Base-by-base conservation (phyloP, 64 coral and sea anemone species). In the Cladopsammia gracilis region DNA sequence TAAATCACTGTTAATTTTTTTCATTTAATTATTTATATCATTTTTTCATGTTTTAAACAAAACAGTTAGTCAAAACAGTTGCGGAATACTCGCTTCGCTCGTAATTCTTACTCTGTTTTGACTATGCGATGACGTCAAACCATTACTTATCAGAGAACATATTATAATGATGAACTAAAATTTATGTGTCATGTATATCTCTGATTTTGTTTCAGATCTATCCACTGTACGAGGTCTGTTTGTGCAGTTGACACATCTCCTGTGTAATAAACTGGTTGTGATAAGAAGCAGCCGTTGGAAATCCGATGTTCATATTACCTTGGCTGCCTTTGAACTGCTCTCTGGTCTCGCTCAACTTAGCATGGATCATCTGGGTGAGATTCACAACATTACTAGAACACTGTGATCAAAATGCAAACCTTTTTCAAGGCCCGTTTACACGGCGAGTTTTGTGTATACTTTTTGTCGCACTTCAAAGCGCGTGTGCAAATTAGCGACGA, bases 261-360 rank as follows among this genome's bases (percentile, higher is more conserved):
- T 99, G 4, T 93, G 88, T 86, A 96, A 99, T 75, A 99, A 99
- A 67, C 76, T 99, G 62, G 94, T 99, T 34, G 91, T 97, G 19
- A 74, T 84, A 4, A 90, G 94, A 76, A 96, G 97, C 84, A 99
- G 97, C 6, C 95, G 88, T 10, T 99, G 97, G 97, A 99, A 96
- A 75, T 54, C 91, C 43, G 97, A 99, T 57, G 59, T 99, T 53
- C 97, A 99, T 53, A 89, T 99, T 1, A 99, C 98, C 7, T 66
- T 99, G 2, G 91, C 98, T 25, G 91, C 98, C 1, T 96, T 99
- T 92, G 98, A 99, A 65, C 53, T 99, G 43, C 87, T 99, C 25
- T 96, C 91, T 43, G 91, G 94, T 5, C 77, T 99, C 15, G 81
- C 98, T 14, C 83, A 99, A 12, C 71, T 99, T 20, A 96, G 88